A percentile compares a stretch with the other conserved stretches of the same genome.
Evolutionary conservation across 2,797 vertebrate genomes (phyloP).

Genomic region (Triplophysa yarkandensis): DNA sequence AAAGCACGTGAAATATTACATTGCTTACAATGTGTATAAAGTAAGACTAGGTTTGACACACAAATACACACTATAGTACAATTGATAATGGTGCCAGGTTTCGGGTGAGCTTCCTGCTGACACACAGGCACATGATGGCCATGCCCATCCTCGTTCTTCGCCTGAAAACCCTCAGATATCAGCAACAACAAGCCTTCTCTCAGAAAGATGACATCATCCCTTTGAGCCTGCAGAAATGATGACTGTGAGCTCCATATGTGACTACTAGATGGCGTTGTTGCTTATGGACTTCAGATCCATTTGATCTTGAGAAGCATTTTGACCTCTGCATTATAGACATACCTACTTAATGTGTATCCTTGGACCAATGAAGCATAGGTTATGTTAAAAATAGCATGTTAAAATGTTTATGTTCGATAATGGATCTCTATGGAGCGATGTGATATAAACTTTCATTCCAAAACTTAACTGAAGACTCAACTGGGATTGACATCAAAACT

Average conservation of each 20-base stretch:
- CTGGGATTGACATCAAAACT: background rate
- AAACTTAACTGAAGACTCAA: background rate
- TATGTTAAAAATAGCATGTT: no score
- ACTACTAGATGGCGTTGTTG: constrained; percentile 68
- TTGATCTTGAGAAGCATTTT: constrained; percentile 52
- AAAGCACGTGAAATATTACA: constrained; percentile 10
- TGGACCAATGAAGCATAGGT: no score
- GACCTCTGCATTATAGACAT: constrained; percentile 52
- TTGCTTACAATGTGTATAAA: background rate
- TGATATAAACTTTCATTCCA: background rate
- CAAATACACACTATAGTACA: background rate
- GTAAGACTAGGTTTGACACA: constrained; percentile 5
- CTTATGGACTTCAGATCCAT: constrained; percentile 12
- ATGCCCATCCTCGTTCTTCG: constrained; percentile 21
- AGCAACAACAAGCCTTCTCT: constrained; percentile 31
- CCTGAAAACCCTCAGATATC: constrained; percentile 32
- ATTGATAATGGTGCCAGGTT: background rate
- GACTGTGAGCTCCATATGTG: constrained; percentile 21
- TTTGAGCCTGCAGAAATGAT: background rate
- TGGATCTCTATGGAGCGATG: background rate
- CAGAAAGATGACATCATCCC: constrained; percentile 51
- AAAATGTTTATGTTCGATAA: no score
- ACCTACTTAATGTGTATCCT: background rate
- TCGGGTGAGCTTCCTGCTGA: constrained; percentile 30
- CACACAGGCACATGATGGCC: constrained; percentile 47